Evolutionary conservation across 2,113 vertebrate species (phyloP).

Genomic region (Patagioenas fasciata): DNA sequence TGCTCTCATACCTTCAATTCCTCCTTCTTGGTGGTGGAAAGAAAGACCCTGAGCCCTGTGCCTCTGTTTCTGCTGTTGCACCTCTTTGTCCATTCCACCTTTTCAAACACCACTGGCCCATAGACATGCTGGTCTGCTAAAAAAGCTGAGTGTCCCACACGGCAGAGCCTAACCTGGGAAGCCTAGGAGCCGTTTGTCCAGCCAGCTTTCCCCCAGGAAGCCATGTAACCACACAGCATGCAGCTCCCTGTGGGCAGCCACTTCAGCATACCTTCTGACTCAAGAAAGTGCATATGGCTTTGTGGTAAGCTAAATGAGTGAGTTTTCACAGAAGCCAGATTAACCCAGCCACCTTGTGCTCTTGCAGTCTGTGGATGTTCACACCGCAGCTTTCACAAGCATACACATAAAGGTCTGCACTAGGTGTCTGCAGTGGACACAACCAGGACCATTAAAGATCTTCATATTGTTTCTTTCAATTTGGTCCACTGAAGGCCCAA

Average conservation of each 20-base stretch:
- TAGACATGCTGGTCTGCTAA: background rate
- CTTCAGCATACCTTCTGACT: background rate
- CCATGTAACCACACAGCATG: background rate
- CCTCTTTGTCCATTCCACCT: rapidly evolving
- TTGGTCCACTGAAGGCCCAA: background rate
- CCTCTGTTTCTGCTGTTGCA: background rate
- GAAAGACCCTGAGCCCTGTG: background rate
- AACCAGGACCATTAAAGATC: background rate
- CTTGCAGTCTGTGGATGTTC: background rate
- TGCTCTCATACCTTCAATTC: background rate
- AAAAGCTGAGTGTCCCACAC: background rate
- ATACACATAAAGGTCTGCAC: background rate
- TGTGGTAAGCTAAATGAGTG: background rate
- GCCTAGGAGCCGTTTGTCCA: background rate
- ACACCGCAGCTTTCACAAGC: background rate
- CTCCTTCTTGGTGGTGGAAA: background rate
- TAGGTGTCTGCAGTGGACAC: rapidly evolving
- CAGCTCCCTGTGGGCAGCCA: background rate
- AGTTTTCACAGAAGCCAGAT: background rate
- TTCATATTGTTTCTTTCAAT: background rate
- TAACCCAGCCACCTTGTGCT: background rate
- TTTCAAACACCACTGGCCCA: background rate
- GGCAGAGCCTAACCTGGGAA: background rate
- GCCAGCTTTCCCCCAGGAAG: background rate
- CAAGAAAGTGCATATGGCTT: background rate